Conservation (phyloP, 2,113 vertebrate genomes). For the Datnioides undecimradiatus region DNA sequence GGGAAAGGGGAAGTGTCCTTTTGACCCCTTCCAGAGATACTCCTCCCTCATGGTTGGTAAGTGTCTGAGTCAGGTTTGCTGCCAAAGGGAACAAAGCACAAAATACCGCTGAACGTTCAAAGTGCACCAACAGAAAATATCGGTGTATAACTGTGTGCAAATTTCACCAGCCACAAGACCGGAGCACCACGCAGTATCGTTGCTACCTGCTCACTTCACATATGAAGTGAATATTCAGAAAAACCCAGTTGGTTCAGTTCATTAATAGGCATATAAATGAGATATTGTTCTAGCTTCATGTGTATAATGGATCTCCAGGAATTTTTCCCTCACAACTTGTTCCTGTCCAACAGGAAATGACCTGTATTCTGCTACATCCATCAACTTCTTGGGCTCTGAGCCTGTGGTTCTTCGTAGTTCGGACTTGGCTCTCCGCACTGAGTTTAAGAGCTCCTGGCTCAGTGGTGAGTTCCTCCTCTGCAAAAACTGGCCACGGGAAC, state of each 20-base stretch:
- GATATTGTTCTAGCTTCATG: slow-evolving; percentile 36
- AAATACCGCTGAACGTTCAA: slow-evolving; percentile 19
- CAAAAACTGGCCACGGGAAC: background rate
- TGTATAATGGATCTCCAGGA: slow-evolving; percentile 59
- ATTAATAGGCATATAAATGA: slow-evolving; percentile 26
- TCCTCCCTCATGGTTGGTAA: slow-evolving; percentile 84
- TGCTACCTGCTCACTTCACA: background rate
- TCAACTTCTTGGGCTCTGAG: slow-evolving; percentile 88
- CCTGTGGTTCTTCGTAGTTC: slow-evolving; percentile 83
- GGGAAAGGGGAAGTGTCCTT: slow-evolving; percentile 85
- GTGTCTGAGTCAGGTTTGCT: slow-evolving; percentile 61
- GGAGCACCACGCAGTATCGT: background rate
- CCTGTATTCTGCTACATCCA: slow-evolving; percentile 87
- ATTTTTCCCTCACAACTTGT: slow-evolving; percentile 46
- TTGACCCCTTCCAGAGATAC: slow-evolving; percentile 84
- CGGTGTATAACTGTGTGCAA: background rate
- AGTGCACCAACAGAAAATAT: slow-evolving; percentile 39
- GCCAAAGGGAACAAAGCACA: slow-evolving; percentile 25
- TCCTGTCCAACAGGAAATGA: slow-evolving; percentile 80
- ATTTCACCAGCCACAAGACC: background rate
- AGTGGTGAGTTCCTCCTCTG: slow-evolving; percentile 77
- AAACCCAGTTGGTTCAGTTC: background rate
- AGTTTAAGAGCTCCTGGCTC: slow-evolving; percentile 85
- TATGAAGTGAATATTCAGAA: background rate
- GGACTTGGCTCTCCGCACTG: slow-evolving; percentile 78